Conservation (phyloP, 1,140 invertebrate species). For the Euglossa dilemma region DNA sequence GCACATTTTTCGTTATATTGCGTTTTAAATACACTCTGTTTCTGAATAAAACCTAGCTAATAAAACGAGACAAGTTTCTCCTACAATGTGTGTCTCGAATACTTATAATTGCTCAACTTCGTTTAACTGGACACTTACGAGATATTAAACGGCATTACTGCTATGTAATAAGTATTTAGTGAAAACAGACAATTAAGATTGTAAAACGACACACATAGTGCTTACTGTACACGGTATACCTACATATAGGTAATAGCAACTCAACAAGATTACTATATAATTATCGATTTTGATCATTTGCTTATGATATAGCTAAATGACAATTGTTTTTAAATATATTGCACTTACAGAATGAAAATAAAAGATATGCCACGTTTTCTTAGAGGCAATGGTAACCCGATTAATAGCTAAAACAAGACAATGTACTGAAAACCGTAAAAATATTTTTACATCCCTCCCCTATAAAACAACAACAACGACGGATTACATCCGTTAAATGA, state of each 20-base stretch:
- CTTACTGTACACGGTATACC: background rate
- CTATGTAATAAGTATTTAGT: background rate
- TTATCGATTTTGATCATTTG: background rate
- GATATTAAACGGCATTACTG: background rate
- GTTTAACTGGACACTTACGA: background rate
- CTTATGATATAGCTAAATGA: slow-evolving; percentile 1
- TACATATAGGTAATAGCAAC: background rate
- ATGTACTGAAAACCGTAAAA: background rate
- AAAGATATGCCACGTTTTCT: slow-evolving; percentile 17
- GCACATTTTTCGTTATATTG: slow-evolving; percentile 23
- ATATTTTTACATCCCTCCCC: slow-evolving; percentile 54
- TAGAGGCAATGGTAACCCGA: background rate
- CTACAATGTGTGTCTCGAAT: background rate
- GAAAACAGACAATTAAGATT: background rate
- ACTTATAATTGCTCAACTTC: background rate
- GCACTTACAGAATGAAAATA: slow-evolving; percentile 25
- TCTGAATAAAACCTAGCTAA: background rate
- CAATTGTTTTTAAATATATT: slow-evolving; percentile 40
- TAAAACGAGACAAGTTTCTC: background rate
- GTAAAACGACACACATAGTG: background rate
- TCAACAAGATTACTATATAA: background rate
- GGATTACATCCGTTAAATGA: background rate
- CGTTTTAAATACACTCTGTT: slow-evolving; percentile 8
- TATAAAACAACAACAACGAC: slow-evolving; percentile 44
- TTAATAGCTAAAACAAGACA: background rate